A percentile compares a stretch with the other conserved stretches of the same genome.
These are phyloP conservation scores for Oceanites oceanicus DNA, from an alignment of 2,113 vertebrate species.

Conservation along the genomic window DNA sequence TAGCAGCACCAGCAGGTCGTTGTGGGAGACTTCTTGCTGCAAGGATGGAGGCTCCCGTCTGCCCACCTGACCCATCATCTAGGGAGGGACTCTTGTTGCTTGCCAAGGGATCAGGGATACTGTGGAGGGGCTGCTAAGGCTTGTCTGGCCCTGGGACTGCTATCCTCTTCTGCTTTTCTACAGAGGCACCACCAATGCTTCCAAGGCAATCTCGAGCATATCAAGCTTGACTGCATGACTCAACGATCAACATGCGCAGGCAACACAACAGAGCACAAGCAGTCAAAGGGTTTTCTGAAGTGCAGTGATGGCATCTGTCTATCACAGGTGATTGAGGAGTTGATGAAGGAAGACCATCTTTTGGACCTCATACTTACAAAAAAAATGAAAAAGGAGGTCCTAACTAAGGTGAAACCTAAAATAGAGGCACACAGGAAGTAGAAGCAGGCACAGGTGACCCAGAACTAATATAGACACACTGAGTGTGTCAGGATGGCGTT, in stretches of 20 bases:
- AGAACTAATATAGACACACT: background rate
- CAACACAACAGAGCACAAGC: background rate
- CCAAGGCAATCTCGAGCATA: background rate
- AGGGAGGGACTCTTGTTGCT: background rate
- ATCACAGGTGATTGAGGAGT: background rate
- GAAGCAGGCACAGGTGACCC: background rate
- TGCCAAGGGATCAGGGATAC: background rate
- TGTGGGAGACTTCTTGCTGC: background rate
- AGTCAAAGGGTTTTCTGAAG: background rate
- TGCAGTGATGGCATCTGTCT: background rate
- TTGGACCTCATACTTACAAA: background rate
- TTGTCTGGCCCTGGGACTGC: background rate
- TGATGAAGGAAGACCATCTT: background rate
- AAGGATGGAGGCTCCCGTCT: background rate
- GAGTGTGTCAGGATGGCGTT: background rate
- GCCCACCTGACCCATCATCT: background rate
- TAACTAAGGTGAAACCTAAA: background rate
- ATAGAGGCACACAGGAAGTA: background rate
- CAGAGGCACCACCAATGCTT: background rate
- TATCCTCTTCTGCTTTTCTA: background rate
- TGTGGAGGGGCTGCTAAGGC: background rate
- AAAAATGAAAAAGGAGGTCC: background rate
- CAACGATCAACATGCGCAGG: background rate
- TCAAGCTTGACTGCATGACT: background rate
- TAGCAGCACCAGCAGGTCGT: background rate